These are phyloP conservation scores for Darevskia mixta DNA, from an alignment of 2,797 vertebrate genomes.

Conservation along the genomic window DNA sequence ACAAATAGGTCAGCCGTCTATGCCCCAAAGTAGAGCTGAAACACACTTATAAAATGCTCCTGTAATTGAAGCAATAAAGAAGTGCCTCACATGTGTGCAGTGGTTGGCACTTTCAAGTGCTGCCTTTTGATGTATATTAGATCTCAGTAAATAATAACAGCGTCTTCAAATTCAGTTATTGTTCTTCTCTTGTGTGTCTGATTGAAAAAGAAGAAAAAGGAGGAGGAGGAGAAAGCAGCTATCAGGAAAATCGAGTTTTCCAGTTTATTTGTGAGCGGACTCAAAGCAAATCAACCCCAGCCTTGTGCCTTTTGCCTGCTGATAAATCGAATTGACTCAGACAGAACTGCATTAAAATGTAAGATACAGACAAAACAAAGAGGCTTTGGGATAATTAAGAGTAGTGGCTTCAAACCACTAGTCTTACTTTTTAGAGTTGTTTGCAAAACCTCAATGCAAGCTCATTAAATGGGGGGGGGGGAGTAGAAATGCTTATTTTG, in stretches of 20 bases:
- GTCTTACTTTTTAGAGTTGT: conserved; percentile 55
- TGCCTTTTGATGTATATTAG: conserved; percentile 51
- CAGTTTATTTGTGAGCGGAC: conserved; percentile 66
- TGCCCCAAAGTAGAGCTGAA: conserved; percentile 1
- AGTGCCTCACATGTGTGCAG: background rate
- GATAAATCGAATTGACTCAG: conserved; percentile 74
- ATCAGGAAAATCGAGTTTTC: conserved; percentile 77
- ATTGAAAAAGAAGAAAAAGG: conserved; percentile 50
- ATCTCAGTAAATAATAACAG: conserved; percentile 66
- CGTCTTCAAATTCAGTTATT: conserved; percentile 61
- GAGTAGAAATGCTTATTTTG: conserved; percentile 49
- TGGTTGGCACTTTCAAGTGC: background rate
- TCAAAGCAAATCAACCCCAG: conserved; percentile 59
- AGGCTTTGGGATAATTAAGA: conserved; percentile 66
- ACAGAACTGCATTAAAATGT: conserved; percentile 68
- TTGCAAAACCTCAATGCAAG: conserved; percentile 50
- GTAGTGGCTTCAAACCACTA: conserved; percentile 23
- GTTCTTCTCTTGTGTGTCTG: conserved; percentile 63
- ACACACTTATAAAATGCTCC: background rate
- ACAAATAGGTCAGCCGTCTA: background rate
- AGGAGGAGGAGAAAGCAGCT: conserved; percentile 29
- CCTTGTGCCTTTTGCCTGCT: conserved; percentile 66
- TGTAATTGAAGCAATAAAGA: background rate
- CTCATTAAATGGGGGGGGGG: conserved; percentile 34
- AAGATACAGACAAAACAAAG: conserved; percentile 56